Conservation (phyloP, 2,113 vertebrate genomes). For the Columba livia region DNA sequence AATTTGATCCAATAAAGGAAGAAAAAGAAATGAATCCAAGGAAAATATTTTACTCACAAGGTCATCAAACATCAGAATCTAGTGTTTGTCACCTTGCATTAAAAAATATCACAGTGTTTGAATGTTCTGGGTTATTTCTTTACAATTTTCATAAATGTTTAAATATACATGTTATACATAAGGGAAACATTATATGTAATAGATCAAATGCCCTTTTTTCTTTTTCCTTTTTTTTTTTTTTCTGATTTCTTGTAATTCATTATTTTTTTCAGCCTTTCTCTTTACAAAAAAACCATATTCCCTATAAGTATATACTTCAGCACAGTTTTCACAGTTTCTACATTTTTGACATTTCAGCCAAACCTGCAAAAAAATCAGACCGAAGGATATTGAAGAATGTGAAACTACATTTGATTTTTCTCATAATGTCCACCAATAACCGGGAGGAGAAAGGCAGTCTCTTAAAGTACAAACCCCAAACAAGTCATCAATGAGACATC, state of each 20-base stretch:
- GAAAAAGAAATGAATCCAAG: conserved; percentile 19
- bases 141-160: conserved; percentile 35
- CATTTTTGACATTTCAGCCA: conserved; percentile 67
- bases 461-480: background rate
- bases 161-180: conserved; percentile 27
- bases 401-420: conserved; percentile 23
- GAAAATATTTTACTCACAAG: conserved; percentile 41
- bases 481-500: background rate
- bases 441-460: background rate
- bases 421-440: background rate
- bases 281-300: conserved; percentile 71
- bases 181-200: conserved; percentile 62
- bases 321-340: conserved; percentile 64
- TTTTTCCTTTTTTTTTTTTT: background rate
- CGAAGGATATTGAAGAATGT: conserved; percentile 26
- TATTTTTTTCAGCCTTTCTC: background rate
- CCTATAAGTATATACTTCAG: background rate
- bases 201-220: conserved; percentile 3
- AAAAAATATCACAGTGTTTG: conserved; percentile 44
- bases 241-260: background rate
- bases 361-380: conserved; percentile 25
- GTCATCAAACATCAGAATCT: background rate
- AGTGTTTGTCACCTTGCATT: conserved; percentile 34
- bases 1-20: conserved; percentile 24
- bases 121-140: conserved; percentile 45